A percentile compares a stretch with the other conserved stretches of the same genome.
Conservation (phyloP, 2,888 invertebrate genomes). For the Stenodema calcarata region DNA sequence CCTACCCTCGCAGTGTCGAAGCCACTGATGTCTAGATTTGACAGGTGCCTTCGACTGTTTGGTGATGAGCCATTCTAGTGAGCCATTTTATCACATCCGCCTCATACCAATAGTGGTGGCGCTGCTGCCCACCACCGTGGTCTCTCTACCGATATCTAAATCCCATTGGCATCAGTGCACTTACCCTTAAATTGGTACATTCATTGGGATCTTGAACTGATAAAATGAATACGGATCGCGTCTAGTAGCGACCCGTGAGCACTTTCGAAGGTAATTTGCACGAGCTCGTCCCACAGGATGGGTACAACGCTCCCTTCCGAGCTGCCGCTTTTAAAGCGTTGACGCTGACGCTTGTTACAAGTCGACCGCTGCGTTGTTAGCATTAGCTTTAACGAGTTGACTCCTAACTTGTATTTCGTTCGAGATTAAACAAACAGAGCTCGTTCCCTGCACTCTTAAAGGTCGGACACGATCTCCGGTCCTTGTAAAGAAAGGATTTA, state of each 20-base stretch:
- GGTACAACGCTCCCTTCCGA: not conserved
- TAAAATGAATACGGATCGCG: not conserved
- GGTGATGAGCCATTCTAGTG: no score
- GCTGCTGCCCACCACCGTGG: no score
- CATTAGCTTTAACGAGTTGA: not conserved
- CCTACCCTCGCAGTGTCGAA: no score
- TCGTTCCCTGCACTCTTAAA: not conserved
- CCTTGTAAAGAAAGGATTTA: not conserved
- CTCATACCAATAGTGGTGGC: no score
- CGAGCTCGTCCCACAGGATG: not conserved
- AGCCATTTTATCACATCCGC: no score
- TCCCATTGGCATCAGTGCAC: not conserved
- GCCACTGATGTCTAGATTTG: no score
- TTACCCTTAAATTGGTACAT: not conserved
- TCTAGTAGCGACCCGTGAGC: not conserved
- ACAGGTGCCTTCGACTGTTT: no score
- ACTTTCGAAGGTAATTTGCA: not conserved
- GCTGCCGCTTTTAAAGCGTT: not conserved
- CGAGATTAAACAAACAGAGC: slow-evolving; percentile 2
- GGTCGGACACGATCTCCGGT: not conserved
- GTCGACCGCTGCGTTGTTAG: not conserved
- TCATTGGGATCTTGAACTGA: not conserved
- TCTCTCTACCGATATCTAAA: not conserved
- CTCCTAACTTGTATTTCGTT: not conserved
- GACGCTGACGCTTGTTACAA: not conserved